Percentiles rank a stretch among this genome's conserved stretches.
Conservation (phyloP, 2,888 invertebrate genomes). For the Hybos culiciformis region DNA sequence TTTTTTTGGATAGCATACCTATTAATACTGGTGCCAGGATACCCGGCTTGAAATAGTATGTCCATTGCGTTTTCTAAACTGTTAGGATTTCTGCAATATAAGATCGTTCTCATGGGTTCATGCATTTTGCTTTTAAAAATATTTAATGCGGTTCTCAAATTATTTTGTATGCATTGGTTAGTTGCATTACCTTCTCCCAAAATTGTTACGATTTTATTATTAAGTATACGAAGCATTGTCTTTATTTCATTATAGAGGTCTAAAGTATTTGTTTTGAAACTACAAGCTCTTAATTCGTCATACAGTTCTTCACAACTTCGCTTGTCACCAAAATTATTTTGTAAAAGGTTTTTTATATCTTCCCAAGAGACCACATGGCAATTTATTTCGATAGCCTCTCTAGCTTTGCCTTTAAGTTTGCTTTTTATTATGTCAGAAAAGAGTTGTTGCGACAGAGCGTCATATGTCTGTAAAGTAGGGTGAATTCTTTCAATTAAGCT, state of each 20-base stretch:
- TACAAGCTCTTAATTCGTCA: constrained; percentile 9
- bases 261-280: constrained; percentile 10
- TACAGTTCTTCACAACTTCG: constrained; percentile 11
- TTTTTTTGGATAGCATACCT: no score
- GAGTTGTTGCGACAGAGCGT: constrained; percentile 12
- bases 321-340: constrained; percentile 13
- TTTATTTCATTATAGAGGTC: constrained; percentile 14
- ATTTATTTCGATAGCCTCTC: constrained; percentile 14
- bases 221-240: constrained; percentile 9
- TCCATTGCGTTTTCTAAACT: neutral
- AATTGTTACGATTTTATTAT: constrained; percentile 11
- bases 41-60: neutral
- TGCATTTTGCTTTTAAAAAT: constrained; percentile 10
- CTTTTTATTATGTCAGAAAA: constrained; percentile 14
- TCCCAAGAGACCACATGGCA: constrained; percentile 12
- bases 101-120: neutral
- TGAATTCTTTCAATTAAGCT: no score
- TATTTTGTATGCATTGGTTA: constrained; percentile 9
- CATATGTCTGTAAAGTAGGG: constrained; percentile 8
- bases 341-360: constrained; percentile 9
- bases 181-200: constrained; percentile 3
- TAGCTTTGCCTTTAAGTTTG: constrained; percentile 11
- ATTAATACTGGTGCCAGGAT: neutral
- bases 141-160: constrained; percentile 13
- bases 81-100: neutral